A percentile compares a stretch with the other conserved stretches of the same genome.
These are phyloP conservation scores for Orgyia antiqua DNA, from an alignment of 2,888 invertebrate genomes.

Conservation along the genomic window DNA sequence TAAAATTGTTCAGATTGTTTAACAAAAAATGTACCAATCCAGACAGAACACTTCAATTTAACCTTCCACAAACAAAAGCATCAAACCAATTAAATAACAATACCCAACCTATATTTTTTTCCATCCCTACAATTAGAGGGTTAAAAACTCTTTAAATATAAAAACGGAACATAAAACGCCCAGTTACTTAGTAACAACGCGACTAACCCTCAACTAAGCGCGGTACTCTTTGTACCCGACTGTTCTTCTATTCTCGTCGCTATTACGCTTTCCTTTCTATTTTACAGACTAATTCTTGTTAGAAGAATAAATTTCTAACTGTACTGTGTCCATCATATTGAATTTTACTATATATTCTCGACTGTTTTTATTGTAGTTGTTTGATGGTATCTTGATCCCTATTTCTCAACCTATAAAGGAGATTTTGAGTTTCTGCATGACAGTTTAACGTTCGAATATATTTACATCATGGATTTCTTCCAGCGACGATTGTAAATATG, in stretches of 20 bases:
- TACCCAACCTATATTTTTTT: conserved; percentile 4
- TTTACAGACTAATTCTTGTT: conserved; percentile 21
- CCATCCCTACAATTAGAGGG: conserved; percentile 1
- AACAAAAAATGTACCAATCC: neutral
- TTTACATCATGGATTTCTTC: no score
- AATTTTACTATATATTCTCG: no score
- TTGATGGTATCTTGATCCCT: no score
- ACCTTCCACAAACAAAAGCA: neutral
- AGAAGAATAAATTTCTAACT: conserved; percentile 14
- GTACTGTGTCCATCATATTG: conserved; percentile 5
- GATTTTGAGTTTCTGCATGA: no score
- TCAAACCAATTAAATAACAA: neutral
- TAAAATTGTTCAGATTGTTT: no score
- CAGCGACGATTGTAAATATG: no score
- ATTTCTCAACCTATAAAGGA: no score
- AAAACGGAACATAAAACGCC: no score
- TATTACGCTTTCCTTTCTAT: conserved; percentile 8
- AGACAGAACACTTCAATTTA: neutral
- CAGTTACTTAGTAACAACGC: no score
- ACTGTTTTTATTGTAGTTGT: no score
- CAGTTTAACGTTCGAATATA: no score
- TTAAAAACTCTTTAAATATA: conserved; percentile 1
- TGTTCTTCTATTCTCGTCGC: conserved; percentile 1
- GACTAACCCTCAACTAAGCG: neutral
- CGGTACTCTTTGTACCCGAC: neutral